phyloP scores from a whole-genome alignment of 92 coral and sea anemone species.

The Metridium senile region DNA sequence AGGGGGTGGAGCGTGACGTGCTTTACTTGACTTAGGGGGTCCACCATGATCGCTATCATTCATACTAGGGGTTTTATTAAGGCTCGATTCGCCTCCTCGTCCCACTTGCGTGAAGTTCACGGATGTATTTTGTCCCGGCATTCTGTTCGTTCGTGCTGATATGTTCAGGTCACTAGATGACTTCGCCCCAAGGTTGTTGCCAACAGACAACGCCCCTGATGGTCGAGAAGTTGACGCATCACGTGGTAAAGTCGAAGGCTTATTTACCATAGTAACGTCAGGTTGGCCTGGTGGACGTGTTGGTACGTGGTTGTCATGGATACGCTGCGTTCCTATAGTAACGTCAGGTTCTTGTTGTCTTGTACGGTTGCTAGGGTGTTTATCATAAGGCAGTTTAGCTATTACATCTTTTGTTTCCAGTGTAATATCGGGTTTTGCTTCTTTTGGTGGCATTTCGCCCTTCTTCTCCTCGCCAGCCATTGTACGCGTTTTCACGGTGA shows the following conservation, averaged over 20 bases:
- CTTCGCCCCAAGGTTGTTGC: neutral
- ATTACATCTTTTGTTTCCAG: neutral
- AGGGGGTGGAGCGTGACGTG: conserved; percentile 62
- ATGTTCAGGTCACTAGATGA: neutral
- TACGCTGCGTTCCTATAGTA: conserved; percentile 15
- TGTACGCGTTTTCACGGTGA: conserved; percentile 20
- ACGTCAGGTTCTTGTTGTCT: conserved; percentile 36
- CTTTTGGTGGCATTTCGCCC: conserved; percentile 1
- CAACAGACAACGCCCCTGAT: neutral
- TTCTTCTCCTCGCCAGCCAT: neutral
- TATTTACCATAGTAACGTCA: conserved; percentile 17
- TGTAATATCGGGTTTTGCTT: conserved; percentile 11
- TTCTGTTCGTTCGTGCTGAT: neutral
- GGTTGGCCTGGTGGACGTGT: neutral
- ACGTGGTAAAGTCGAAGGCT: conserved; percentile 23
- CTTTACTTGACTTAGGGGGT: conserved; percentile 53
- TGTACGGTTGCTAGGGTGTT: conserved; percentile 5
- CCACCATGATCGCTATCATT: neutral
- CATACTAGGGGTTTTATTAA: neutral
- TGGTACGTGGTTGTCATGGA: conserved; percentile 5
- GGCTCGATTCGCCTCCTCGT: neutral
- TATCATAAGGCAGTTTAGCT: neutral
- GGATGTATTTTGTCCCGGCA: conserved; percentile 2
- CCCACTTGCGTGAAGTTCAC: neutral
- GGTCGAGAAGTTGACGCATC: neutral